Evolutionary conservation across 2,797 vertebrate genomes (phyloP).

Genomic region (Podarcis siculus): DNA sequence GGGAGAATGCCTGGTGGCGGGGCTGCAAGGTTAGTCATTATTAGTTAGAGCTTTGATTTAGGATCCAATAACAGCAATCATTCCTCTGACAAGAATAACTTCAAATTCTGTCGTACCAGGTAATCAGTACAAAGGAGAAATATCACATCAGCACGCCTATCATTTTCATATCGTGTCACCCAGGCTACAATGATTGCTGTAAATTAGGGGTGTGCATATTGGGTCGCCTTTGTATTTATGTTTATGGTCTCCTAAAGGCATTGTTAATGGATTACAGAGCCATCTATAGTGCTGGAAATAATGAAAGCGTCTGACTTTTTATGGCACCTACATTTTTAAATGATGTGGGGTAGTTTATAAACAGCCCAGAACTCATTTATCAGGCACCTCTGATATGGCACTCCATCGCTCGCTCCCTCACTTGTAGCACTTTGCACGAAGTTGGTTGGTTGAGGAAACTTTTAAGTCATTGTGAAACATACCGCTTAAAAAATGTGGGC

Average conservation of each 20-base stretch:
- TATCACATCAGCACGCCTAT: background rate
- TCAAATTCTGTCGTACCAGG: conserved; percentile 32
- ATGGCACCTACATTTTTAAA: background rate
- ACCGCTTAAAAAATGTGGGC: background rate
- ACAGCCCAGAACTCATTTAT: background rate
- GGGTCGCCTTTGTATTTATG: conserved; percentile 13
- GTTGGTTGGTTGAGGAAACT: background rate
- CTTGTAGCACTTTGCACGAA: background rate
- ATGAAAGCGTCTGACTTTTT: background rate
- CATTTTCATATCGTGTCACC: conserved; percentile 3
- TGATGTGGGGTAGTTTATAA: background rate
- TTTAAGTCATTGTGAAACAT: background rate
- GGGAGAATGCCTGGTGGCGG: conserved; percentile 26
- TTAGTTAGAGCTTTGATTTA: conserved; percentile 38
- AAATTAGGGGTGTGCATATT: background rate
- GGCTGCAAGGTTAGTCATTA: conserved; percentile 39
- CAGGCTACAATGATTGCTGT: background rate
- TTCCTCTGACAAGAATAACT: conserved; percentile 21
- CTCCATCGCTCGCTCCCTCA: background rate
- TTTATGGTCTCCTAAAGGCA: background rate
- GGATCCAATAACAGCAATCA: conserved; percentile 31
- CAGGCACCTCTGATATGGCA: background rate
- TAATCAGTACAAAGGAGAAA: conserved; percentile 19
- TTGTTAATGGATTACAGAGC: conserved; percentile 22
- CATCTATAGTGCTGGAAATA: conserved; percentile 4